Base-by-base conservation (phyloP, 2,113 vertebrate species). In the Lycocorax pyrrhopterus region DNA sequence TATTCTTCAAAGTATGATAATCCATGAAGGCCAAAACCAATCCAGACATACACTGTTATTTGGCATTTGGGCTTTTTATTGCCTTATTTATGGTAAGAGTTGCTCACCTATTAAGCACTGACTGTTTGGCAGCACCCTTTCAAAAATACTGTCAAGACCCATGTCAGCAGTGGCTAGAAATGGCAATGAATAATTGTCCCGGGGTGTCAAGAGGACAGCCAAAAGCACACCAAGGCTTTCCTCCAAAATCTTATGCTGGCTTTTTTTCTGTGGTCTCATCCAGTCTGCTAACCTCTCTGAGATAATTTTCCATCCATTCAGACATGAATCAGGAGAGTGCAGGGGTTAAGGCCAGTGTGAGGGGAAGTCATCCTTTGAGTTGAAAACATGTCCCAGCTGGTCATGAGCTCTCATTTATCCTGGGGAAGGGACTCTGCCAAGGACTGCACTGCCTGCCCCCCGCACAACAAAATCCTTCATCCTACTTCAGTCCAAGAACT, bases 301-400 rank as follows among this genome's bases (percentile, higher is more conserved):
- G 39, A 30, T 12, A 66, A 76, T 63, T 89, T 62, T 69, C 29
- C 47, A 49, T 62, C 26, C 8, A 5, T 32, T 69, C 26, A 43
- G 35, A 41, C 0, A 0, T 14, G n/a, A 75, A 76, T 84, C 62
- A 35, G 16, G 18, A 79, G 9, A 58, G n/a, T 9, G 15, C 30
- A 43, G 21, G 13, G 13, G 10, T 51, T 37, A 53, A 43, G n/a
- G 32, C 17, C 39, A 44, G 17, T 29, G 20, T 16, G 19, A 91
- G 17, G 19, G 25, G 26, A 93, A 79, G 43, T 46, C n/a, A 63
- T 59, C 52, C 32, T 62, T 13, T 2, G 3, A 74, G 1, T 4
- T 29, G 37, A 77, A 92, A 87, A 53, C 12, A 10, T 1, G 5
- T 55, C 18, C 21, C 60, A 53, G 18, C 37, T 66, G 4, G 16